A percentile compares a stretch with the other conserved stretches of the same genome.
These are phyloP conservation scores for Scolopax bukidnonensis DNA, from an alignment of 2,797 vertebrate genomes.

Conservation along the genomic window DNA sequence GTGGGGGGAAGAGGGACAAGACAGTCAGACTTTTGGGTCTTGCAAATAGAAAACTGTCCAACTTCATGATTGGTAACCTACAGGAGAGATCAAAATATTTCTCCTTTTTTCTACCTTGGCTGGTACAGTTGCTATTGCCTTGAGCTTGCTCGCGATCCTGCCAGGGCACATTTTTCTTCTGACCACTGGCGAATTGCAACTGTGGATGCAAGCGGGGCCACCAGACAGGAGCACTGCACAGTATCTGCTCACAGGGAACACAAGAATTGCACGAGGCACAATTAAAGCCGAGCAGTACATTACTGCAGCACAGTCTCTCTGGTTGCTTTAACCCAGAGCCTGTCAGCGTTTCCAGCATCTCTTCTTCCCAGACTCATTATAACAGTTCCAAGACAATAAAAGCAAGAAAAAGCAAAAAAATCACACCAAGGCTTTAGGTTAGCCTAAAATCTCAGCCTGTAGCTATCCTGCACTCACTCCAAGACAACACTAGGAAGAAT, in stretches of 20 bases:
- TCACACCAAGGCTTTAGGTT: not conserved
- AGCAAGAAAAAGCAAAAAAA: not conserved
- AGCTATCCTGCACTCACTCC: fast-evolving
- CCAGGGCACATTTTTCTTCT: not conserved
- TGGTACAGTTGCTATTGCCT: fast-evolving
- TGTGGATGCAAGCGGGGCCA: fast-evolving
- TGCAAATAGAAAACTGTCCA: not conserved
- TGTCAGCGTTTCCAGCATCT: not conserved
- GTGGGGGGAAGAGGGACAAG: not conserved
- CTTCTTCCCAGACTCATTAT: not conserved
- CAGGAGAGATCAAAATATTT: not conserved
- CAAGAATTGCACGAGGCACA: not conserved
- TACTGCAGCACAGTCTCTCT: not conserved
- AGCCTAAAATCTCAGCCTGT: not conserved
- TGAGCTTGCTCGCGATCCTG: fast-evolving
- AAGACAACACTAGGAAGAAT: not conserved
- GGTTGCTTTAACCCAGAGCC: not conserved
- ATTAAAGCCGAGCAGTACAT: not conserved
- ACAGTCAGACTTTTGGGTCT: not conserved
- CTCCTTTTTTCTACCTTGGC: not conserved
- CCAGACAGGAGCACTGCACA: not conserved
- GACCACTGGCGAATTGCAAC: not conserved
- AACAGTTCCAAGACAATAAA: not conserved
- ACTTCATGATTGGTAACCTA: not conserved
- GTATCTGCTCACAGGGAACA: not conserved